Evolutionary conservation across 2,888 invertebrate species (phyloP).

Genomic region (Neria commutata): DNA sequence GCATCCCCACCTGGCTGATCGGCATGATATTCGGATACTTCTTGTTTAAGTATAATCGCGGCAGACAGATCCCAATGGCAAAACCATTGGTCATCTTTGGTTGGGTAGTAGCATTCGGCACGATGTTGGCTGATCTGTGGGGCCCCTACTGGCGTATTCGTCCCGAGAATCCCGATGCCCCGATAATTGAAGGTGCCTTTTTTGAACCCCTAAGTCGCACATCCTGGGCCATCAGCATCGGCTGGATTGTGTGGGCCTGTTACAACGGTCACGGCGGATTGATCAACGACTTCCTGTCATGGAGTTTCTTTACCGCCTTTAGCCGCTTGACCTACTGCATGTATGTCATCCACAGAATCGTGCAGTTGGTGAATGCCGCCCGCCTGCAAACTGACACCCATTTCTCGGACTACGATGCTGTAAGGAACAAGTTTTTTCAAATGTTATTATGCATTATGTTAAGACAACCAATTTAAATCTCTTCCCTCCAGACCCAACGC

Average conservation of each 20-base stretch:
- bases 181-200: conserved; percentile 55
- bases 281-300: conserved; percentile 57
- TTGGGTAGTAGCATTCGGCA: conserved; percentile 52
- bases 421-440: conserved; percentile 35
- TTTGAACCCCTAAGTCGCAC: conserved; percentile 56
- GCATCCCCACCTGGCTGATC: conserved; percentile 60
- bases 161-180: conserved; percentile 44
- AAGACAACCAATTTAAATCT: conserved; percentile 11
- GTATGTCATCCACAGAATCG: conserved; percentile 58
- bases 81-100: conserved; percentile 50
- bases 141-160: conserved; percentile 55
- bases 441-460: too few species aligned
- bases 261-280: conserved; percentile 59
- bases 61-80: conserved; percentile 49
- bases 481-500: conserved; percentile 50
- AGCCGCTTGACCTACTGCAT: conserved; percentile 58
- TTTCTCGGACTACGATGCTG: conserved; percentile 57
- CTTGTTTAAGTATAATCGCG: conserved; percentile 53
- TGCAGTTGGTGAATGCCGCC: conserved; percentile 52
- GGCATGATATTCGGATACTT: conserved; percentile 60
- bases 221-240: conserved; percentile 55
- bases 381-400: conserved; percentile 53
- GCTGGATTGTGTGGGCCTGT: conserved; percentile 61
- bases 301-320: conserved; percentile 57
- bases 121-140: conserved; percentile 54